Percentiles rank a stretch among this genome's conserved stretches.
phyloP scores from a whole-genome alignment of 2,113 vertebrate genomes.

The Lamprotornis superbus region DNA sequence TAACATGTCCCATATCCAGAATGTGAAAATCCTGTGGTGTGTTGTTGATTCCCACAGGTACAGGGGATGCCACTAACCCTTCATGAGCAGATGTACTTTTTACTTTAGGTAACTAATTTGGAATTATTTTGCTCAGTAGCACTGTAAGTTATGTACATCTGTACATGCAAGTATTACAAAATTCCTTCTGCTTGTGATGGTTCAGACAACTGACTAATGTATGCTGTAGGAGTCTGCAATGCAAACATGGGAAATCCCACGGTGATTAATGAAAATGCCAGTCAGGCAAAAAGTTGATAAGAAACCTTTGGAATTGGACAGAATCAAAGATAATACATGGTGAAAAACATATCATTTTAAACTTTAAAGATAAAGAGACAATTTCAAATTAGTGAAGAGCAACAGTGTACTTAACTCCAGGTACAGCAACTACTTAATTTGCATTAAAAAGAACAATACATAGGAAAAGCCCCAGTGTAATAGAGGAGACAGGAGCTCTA shows the following conservation, averaged over 20 bases:
- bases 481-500: background rate
- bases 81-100: background rate
- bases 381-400: background rate
- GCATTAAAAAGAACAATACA: background rate
- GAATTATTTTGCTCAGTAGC: background rate
- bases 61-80: background rate
- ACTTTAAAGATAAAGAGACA: background rate
- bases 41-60: background rate
- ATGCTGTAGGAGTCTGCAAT: background rate
- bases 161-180: background rate
- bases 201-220: background rate
- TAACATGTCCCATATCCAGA: background rate
- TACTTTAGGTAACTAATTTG: background rate
- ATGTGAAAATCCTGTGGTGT: background rate
- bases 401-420: slow-evolving; percentile 1
- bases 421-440: background rate
- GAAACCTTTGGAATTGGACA: background rate
- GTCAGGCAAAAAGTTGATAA: background rate
- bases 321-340: background rate
- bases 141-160: background rate
- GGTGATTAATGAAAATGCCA: background rate
- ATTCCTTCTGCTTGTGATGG: background rate
- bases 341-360: background rate
- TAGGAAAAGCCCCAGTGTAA: background rate
- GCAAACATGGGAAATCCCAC: background rate